Evolutionary conservation across 1,140 invertebrate genomes (phyloP).

Genomic region (Lepidurus packardi): DNA sequence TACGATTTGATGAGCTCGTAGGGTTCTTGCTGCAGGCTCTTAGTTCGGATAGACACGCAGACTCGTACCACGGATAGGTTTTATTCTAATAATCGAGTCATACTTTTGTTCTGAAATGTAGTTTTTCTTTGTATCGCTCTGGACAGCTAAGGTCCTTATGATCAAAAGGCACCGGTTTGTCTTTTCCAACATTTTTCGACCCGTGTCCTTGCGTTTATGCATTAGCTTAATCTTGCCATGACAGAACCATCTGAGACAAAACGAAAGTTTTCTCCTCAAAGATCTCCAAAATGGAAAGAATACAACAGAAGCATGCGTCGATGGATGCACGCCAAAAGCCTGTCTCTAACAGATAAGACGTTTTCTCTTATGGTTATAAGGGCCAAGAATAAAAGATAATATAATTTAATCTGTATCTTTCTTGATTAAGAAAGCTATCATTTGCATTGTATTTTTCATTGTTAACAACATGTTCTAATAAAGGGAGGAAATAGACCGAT

Average conservation of each 20-base stretch:
- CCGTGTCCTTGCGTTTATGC: background rate
- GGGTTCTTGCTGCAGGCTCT: background rate
- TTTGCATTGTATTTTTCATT: too few species aligned
- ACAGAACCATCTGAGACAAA: background rate
- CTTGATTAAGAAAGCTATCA: too few species aligned
- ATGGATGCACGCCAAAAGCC: background rate
- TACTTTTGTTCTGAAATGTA: background rate
- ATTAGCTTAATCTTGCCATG: constrained; percentile 9
- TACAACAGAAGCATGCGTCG: background rate
- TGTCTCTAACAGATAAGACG: background rate
- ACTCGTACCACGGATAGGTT: background rate
- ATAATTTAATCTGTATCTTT: too few species aligned
- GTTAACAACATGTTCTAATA: too few species aligned
- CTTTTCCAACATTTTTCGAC: background rate
- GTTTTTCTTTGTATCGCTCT: background rate
- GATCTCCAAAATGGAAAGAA: background rate
- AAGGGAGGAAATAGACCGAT: too few species aligned
- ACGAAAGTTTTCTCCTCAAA: background rate
- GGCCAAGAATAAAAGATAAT: background rate
- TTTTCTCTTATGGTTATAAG: background rate
- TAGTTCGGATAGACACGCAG: background rate
- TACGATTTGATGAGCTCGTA: constrained; percentile 18
- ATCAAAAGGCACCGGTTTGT: background rate
- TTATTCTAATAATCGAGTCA: background rate
- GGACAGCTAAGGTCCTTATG: background rate